phyloP scores from a whole-genome alignment of 2,888 invertebrate species.

The Galerucella calmariensis region DNA sequence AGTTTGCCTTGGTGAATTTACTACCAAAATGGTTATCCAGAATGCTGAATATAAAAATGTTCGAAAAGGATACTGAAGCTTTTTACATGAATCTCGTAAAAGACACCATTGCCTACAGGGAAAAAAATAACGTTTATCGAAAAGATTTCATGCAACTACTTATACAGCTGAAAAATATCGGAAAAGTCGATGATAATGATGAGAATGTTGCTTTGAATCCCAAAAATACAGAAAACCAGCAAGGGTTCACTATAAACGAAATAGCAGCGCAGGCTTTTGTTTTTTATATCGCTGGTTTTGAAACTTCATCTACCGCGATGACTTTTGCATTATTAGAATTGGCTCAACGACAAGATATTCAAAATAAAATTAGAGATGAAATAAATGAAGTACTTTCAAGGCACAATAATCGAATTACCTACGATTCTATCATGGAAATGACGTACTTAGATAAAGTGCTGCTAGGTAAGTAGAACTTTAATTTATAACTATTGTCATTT shows the following conservation, averaged over 20 bases:
- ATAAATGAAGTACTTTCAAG: conserved; percentile 38
- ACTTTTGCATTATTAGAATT: conserved; percentile 49
- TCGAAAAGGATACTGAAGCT: conserved; percentile 32
- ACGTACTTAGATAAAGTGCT: conserved; percentile 47
- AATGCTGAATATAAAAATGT: conserved; percentile 15
- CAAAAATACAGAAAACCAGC: conserved; percentile 1
- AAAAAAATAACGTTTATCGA: conserved; percentile 57
- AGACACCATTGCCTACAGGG: conserved; percentile 57
- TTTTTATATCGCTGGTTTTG: conserved; percentile 51
- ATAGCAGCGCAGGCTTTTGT: conserved; percentile 49
- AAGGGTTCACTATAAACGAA: conserved; percentile 36
- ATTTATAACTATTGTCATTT: too few species aligned
- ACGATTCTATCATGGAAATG: conserved; percentile 48
- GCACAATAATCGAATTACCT: conserved; percentile 43
- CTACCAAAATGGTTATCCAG: background rate
- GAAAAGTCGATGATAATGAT: conserved; percentile 45
- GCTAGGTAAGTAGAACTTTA: conserved; percentile 37
- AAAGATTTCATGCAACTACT: conserved; percentile 67
- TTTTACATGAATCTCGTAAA: conserved; percentile 55
- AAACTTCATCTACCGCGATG: conserved; percentile 51
- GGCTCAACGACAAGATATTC: conserved; percentile 45
- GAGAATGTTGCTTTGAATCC: conserved; percentile 27
- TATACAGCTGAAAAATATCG: conserved; percentile 61
- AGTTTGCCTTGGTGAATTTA: background rate
- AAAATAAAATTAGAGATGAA: conserved; percentile 46